Evolutionary conservation across 2,113 vertebrate genomes (phyloP), one percentile per base, ranked within the genome.

Genomic region (Pycnonotus jocosus): DNA sequence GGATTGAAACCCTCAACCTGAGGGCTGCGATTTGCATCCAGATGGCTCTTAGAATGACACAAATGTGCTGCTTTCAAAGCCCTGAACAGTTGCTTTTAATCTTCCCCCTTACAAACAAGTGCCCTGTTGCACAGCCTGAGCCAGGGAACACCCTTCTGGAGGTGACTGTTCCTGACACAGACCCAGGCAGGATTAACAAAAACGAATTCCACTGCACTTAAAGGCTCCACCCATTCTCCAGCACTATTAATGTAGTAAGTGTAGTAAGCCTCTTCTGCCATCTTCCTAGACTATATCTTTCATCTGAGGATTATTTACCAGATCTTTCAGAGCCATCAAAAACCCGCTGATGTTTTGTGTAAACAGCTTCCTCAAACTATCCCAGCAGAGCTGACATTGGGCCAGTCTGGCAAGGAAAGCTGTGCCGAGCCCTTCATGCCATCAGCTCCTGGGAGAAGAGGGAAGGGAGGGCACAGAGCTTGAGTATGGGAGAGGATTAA

Each of bases 281-380:
- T 93, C 73, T 56, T 93, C 85, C 83, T 57, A 69, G 78, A 72
- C 92, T 38, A 3, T 93, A 86, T 85, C 93, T 97, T 97, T 95
- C 77, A 95, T 94, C 88, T 93, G 65, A 83, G 89, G 81, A 95
- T 96, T 97, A 96, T 87, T 83, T 96, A 92, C 72, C 64, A 97
- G 96, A 97, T 97, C 92, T 96, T 95, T 90, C 88, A 91, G 71
- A 94, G 94, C 95, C 95, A 96, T 93, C 96, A 96, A 97, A 97
- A 97, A 90, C 89, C 64, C 21, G 6, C 58, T 71, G 94, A 62
- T 97, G 89, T 97, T 97, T 97, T 97, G 85, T 96, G 91, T 98
- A 97, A 98, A 97, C 86, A 97, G 79, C 81, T 87, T 90, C 82
- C 92, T 97, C 86, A 90, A 84, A 93, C 72, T 83, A 81, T 51